Percentiles rank a stretch among this genome's conserved stretches.
These are phyloP conservation scores for Lymantria monacha DNA, from an alignment of 2,888 invertebrate genomes.

Conservation along the genomic window DNA sequence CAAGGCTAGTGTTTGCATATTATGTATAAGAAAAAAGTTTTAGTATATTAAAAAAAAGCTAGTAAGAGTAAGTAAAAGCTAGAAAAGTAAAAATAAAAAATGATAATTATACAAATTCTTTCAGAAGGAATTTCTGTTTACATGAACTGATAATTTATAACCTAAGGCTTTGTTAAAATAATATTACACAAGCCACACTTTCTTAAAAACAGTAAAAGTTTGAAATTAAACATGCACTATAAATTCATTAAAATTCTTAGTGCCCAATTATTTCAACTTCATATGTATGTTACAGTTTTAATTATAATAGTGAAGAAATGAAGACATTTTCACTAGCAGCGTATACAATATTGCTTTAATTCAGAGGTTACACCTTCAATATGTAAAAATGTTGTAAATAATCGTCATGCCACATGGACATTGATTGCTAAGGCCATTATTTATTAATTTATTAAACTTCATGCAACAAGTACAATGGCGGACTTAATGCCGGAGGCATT, in stretches of 20 bases:
- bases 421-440: not conserved
- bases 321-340: conserved; percentile 4
- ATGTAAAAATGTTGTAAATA: not conserved
- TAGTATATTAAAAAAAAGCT: no score
- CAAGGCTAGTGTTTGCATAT: no score
- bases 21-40: no score
- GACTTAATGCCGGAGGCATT: no score
- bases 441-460: no score
- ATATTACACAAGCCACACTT: not conserved
- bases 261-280: conserved; percentile 5
- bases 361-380: not conserved
- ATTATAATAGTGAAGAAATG: not conserved
- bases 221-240: not conserved
- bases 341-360: not conserved
- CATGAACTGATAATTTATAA: no score
- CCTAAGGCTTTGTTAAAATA: no score
- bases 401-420: not conserved
- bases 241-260: conserved; percentile 13
- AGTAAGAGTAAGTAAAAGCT: no score
- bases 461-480: no score
- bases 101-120: no score
- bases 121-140: no score
- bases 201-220: conserved; percentile 2
- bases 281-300: not conserved
- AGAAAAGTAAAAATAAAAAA: no score